Evolutionary conservation across 2,797 vertebrate species (phyloP).

Genomic region (Anas bernieri): DNA sequence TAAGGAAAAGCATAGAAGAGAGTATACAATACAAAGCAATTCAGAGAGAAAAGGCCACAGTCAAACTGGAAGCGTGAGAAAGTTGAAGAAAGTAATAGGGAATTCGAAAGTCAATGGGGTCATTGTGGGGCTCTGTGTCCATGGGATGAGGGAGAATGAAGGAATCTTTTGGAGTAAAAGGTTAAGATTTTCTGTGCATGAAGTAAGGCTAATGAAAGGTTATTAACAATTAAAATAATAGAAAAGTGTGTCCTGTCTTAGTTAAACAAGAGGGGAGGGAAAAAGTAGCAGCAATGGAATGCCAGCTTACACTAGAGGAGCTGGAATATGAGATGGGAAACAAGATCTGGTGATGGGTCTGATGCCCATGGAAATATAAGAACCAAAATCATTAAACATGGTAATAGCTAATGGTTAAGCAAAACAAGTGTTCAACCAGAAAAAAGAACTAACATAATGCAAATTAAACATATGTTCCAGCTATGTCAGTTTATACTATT

Average conservation of each 20-base stretch:
- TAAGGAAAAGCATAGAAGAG: conserved; percentile 2
- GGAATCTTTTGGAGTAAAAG: conserved; percentile 28
- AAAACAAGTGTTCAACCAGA: background rate
- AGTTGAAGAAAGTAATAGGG: background rate
- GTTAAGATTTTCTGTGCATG: conserved; percentile 37
- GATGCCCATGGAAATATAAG: background rate
- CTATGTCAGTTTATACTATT: background rate
- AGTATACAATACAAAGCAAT: background rate
- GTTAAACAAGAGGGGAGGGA: background rate
- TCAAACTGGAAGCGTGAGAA: conserved; percentile 34
- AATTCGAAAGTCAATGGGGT: conserved; percentile 44
- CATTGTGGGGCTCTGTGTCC: conserved; percentile 28
- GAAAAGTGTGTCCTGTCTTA: background rate
- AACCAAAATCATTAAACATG: background rate
- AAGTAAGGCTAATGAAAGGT: conserved; percentile 35
- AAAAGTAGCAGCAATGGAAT: background rate
- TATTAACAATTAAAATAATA: background rate
- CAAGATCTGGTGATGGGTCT: background rate
- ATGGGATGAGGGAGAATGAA: background rate
- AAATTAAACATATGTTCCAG: background rate
- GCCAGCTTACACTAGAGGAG: background rate
- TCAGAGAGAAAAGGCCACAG: conserved; percentile 38
- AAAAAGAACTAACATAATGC: background rate
- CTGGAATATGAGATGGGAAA: background rate
- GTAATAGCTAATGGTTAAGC: background rate